phyloP scores from a whole-genome alignment of 1,140 invertebrate species.

The Penaeus indicus region DNA sequence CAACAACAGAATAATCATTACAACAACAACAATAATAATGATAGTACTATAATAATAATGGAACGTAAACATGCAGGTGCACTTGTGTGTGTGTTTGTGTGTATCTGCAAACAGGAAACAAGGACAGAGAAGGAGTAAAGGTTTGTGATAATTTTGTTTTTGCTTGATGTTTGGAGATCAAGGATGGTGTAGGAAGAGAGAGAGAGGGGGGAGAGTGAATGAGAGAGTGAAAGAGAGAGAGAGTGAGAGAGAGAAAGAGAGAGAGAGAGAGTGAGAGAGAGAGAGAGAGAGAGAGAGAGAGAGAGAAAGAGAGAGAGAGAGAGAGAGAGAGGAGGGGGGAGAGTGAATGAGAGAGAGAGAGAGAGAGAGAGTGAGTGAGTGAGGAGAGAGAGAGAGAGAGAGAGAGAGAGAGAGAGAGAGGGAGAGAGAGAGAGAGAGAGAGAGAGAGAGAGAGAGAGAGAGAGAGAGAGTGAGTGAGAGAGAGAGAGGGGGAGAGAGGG shows the following conservation, averaged over 20 bases:
- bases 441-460: slow-evolving; percentile 3
- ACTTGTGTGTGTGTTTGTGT: too few relatives aligned
- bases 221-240: background rate
- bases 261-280: background rate
- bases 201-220: background rate
- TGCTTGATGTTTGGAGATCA: too few relatives aligned
- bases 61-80: too few relatives aligned
- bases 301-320: background rate
- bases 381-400: background rate
- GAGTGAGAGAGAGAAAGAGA: background rate
- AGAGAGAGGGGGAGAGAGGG: background rate
- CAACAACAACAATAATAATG: too few relatives aligned
- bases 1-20: too few relatives aligned
- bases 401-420: background rate
- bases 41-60: too few relatives aligned
- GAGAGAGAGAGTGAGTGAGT: too few relatives aligned
- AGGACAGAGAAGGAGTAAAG: too few relatives aligned
- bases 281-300: background rate
- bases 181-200: background rate
- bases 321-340: background rate
- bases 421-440: background rate
- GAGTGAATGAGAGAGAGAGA: background rate
- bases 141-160: too few relatives aligned
- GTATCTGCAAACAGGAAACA: too few relatives aligned
- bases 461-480: background rate